Evolutionary conservation across 2,113 vertebrate genomes (phyloP).

Genomic region (Hydropotes inermis): DNA sequence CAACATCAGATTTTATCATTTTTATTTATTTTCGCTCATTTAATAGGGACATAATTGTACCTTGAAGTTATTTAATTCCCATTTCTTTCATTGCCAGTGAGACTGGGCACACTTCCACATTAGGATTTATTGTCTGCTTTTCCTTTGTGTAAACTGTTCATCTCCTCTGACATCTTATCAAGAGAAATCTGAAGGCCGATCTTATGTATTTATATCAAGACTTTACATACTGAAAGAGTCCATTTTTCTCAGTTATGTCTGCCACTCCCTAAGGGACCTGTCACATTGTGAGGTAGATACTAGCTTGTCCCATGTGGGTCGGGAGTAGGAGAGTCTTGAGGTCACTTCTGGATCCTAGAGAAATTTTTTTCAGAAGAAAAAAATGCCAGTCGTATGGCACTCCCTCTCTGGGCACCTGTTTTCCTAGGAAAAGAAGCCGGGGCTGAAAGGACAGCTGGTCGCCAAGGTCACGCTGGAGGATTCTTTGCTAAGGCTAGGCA

Average conservation of each 20-base stretch:
- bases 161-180: constrained; percentile 64
- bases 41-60: constrained; percentile 41
- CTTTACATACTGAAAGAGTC: constrained; percentile 22
- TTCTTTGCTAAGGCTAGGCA: background rate
- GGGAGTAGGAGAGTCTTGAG: background rate
- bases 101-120: constrained; percentile 28
- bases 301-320: background rate
- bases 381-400: background rate
- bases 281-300: background rate
- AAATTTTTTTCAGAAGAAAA: background rate
- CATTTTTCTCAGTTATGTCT: constrained; percentile 45
- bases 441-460: background rate
- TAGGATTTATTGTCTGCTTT: constrained; percentile 49
- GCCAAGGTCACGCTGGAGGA: background rate
- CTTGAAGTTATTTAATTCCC: constrained; percentile 55
- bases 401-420: background rate
- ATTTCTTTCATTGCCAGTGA: constrained; percentile 40
- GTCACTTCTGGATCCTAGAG: constrained; percentile 31
- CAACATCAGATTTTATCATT: background rate
- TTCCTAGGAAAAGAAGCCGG: background rate
- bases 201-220: constrained; percentile 53
- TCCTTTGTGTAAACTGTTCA: constrained; percentile 45
- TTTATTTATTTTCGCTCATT: constrained; percentile 59
- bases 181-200: constrained; percentile 40
- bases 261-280: background rate